Evolutionary conservation across 2,113 vertebrate genomes (phyloP), one percentile per base, ranked within the genome.

Genomic region (Lagopus leucura): DNA sequence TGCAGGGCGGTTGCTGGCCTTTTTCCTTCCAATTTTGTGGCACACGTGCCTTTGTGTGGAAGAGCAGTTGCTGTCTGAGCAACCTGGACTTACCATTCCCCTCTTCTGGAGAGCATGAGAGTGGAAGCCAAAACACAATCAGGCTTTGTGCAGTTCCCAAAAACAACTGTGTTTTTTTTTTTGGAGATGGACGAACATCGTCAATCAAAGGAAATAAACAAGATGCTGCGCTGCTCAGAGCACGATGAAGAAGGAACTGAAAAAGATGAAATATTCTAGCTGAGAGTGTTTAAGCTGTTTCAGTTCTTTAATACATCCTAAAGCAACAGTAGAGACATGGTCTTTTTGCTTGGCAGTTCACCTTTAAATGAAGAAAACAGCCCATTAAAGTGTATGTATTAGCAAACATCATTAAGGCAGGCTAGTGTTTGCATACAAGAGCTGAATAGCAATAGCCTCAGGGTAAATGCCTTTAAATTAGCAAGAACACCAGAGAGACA

Each of bases 101-200:
- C 7, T 48, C 38, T 17, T 58, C 0, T 0, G 9, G 18, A n/a
- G 4, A 9, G 24, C 4, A 11, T 54, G 80, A 32, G 8, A 32
- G 11, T 32, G 17, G 27, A 61, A 77, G 60, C 22, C 25, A 3
- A 74, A 30, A 38, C 22, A 7, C 30, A 36, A 16, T 40, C n/a
- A 40, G 55, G 27, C 30, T 81, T 77, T 54, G 12, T 40, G 11
- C 0, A 1, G 8, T 82, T 87, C 74, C 71, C n/a, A 27, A 71
- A 71, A 74, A 20, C 14, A 28, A 7, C 14, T 52, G 25, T 25
- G 13, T 15, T 15, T 65, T 42, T 42, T 42, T 42, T 60, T 45
- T 65, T 40, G 20, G 40, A 80, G 43, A 40, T 50, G 12, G 5
- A 4, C 0, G 13, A 73, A 64, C 25, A 64, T 19, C 10, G 10